These are phyloP conservation scores for Abscondita cerata DNA, from an alignment of 2,888 invertebrate genomes.

Conservation along the genomic window DNA sequence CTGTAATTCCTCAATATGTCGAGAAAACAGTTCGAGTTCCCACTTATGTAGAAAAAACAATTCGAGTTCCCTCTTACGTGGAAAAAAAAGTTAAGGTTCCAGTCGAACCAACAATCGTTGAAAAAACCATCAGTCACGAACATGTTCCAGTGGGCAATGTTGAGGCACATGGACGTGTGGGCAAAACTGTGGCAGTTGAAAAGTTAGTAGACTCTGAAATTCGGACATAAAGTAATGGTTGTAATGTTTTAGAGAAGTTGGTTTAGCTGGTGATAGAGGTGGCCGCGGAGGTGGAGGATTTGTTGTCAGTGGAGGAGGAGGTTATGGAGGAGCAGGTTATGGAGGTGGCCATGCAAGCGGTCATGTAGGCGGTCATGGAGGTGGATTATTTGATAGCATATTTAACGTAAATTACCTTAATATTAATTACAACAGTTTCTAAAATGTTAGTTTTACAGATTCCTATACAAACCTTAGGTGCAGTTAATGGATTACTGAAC, in stretches of 20 bases:
- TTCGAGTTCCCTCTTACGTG: slow-evolving; percentile 54
- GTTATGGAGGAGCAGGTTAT: slow-evolving; percentile 30
- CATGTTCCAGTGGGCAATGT: slow-evolving; percentile 25
- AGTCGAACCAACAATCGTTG: slow-evolving; percentile 52
- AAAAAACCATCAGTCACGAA: slow-evolving; percentile 49
- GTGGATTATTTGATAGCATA: slow-evolving; percentile 19
- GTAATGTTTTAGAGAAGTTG: neutral
- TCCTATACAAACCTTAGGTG: slow-evolving; percentile 70
- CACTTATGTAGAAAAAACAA: slow-evolving; percentile 54
- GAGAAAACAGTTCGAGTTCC: slow-evolving; percentile 56
- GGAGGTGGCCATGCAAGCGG: slow-evolving; percentile 32
- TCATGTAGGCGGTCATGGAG: slow-evolving; percentile 10
- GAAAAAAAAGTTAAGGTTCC: slow-evolving; percentile 53
- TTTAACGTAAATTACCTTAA: slow-evolving; percentile 19
- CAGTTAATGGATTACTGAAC: slow-evolving; percentile 69
- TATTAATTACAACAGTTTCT: slow-evolving; percentile 5
- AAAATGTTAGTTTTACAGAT: slow-evolving; percentile 61
- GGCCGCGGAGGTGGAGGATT: slow-evolving; percentile 22
- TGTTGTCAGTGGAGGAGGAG: slow-evolving; percentile 29
- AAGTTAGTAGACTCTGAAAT: no score
- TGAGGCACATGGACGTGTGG: no score
- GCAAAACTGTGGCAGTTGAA: neutral
- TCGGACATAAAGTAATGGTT: no score
- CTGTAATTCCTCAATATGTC: slow-evolving; percentile 54
- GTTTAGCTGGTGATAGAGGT: slow-evolving; percentile 8